Evolutionary conservation across 2,797 vertebrate species (phyloP).

Genomic region (Gadopsis bispinosus): DNA sequence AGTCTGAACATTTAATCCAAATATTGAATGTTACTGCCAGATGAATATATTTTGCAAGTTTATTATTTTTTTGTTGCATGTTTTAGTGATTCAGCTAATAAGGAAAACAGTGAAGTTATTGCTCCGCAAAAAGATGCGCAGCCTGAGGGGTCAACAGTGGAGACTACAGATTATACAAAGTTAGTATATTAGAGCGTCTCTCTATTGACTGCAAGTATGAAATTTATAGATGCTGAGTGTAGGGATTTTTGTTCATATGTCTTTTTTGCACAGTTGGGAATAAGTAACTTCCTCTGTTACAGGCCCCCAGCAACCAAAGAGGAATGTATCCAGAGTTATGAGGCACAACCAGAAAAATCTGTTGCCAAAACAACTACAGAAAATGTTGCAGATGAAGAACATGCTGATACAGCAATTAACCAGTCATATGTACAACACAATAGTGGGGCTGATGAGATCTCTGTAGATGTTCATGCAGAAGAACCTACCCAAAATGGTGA

Average conservation of each 20-base stretch:
- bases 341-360: conserved; percentile 8
- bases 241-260: not conserved
- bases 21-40: conserved; percentile 1
- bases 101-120: conserved; percentile 28
- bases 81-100: conserved; percentile 44
- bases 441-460: not conserved
- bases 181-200: conserved; percentile 49
- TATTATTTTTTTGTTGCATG: conserved; percentile 25
- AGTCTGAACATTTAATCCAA: conserved; percentile 27
- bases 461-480: conserved; percentile 17
- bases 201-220: not conserved
- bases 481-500: conserved; percentile 19
- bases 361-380: conserved; percentile 2
- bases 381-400: conserved; percentile 22
- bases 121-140: conserved; percentile 18
- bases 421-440: not conserved
- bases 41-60: conserved; percentile 11
- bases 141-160: conserved; percentile 33
- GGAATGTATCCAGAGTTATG: conserved; percentile 14
- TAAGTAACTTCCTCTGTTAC: conserved; percentile 37
- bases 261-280: conserved; percentile 27
- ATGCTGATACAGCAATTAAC: not conserved
- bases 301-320: conserved; percentile 48
- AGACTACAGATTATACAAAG: conserved; percentile 35
- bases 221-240: conserved; percentile 20